A percentile compares a stretch with the other conserved stretches of the same genome.
Conservation (phyloP, 2,113 vertebrate species). For the Eulemur rufifrons region DNA sequence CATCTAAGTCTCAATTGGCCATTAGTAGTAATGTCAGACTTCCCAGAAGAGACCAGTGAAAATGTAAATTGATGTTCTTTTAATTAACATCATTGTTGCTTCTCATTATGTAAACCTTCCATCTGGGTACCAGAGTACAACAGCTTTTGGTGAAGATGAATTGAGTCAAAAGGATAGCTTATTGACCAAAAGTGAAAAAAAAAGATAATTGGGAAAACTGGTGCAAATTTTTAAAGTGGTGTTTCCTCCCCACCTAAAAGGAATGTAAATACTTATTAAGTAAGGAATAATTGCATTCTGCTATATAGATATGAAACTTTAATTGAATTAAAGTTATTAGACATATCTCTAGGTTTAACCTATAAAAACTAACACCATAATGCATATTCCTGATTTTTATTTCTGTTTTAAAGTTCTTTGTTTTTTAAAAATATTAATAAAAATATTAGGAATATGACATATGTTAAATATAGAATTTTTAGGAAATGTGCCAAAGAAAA, state of each 20-base stretch:
- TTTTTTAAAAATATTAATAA: constrained; percentile 19
- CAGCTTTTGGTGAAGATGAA: neutral
- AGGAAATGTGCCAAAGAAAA: neutral
- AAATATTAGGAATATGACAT: neutral
- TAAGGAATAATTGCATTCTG: neutral
- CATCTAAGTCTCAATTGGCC: neutral
- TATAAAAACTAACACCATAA: neutral
- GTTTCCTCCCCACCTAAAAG: neutral
- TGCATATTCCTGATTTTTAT: neutral
- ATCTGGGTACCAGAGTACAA: neutral
- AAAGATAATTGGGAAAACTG: neutral
- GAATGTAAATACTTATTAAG: neutral
- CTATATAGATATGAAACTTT: neutral
- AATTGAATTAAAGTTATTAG: neutral
- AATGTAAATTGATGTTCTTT: neutral
- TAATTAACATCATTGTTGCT: neutral
- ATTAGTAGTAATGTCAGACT: neutral
- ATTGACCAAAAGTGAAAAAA: neutral
- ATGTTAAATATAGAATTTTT: neutral
- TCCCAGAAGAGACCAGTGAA: neutral
- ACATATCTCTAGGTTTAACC: neutral
- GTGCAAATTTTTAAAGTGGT: neutral
- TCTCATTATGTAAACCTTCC: neutral
- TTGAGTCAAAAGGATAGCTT: neutral
- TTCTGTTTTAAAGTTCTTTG: constrained; percentile 11